phyloP scores from a whole-genome alignment of 2,113 vertebrate species.

The Neofelis nebulosa region DNA sequence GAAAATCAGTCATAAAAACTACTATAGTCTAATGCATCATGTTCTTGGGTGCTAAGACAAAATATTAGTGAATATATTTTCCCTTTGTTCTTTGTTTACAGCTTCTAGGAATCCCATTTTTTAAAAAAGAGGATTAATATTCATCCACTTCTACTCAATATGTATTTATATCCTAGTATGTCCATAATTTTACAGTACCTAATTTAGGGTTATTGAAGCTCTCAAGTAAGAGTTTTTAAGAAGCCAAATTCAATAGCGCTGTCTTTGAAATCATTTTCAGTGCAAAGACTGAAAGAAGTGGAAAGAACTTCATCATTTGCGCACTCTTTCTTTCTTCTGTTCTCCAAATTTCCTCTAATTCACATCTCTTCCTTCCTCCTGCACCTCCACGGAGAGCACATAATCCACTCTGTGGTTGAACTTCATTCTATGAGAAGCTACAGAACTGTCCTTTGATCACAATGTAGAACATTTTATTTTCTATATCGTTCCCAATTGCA shows the following conservation, averaged over 20 bases:
- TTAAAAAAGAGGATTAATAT: not conserved
- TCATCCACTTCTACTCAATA: not conserved
- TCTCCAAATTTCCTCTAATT: not conserved
- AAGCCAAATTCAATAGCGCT: not conserved
- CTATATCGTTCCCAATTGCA: not conserved
- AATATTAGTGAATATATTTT: not conserved
- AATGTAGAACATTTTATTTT: not conserved
- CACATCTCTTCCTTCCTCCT: not conserved
- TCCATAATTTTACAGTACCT: not conserved
- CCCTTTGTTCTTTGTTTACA: conserved; percentile 11
- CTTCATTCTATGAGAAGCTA: not conserved
- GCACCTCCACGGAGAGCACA: not conserved
- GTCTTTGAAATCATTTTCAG: not conserved
- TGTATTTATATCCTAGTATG: not conserved
- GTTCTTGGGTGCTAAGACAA: not conserved
- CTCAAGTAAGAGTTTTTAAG: not conserved
- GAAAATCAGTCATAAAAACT: not conserved
- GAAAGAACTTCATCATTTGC: not conserved
- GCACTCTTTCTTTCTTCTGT: not conserved
- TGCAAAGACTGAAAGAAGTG: not conserved
- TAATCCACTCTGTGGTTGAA: not conserved
- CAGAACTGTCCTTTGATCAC: not conserved
- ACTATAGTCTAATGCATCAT: not conserved
- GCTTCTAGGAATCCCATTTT: not conserved
- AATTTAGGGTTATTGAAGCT: not conserved